Conservation (phyloP, 2,113 vertebrate species). For the Peromyscus leucopus region DNA sequence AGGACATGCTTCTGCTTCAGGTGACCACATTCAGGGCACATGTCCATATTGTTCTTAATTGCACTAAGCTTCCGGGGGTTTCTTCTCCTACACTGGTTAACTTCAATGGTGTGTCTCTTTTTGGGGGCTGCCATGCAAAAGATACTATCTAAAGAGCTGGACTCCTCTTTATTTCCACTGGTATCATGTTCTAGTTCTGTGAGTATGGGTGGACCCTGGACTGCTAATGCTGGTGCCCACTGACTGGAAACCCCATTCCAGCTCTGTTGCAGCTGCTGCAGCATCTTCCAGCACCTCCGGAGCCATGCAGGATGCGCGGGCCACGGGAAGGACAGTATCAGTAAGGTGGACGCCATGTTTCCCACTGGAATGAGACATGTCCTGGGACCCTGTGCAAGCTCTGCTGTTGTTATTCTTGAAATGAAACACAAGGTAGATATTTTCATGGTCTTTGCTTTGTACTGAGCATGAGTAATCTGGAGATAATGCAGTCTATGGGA, state of each 20-base stretch:
- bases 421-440: not conserved
- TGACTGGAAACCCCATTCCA: not conserved
- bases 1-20: conserved; percentile 95
- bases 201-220: conserved; percentile 85
- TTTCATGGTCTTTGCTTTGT: not conserved
- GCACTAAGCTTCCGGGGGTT: conserved; percentile 89
- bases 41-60: conserved; percentile 94
- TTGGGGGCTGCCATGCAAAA: conserved; percentile 98
- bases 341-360: fast-evolving
- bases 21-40: conserved; percentile 95
- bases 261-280: conserved; percentile 57
- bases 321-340: fast-evolving
- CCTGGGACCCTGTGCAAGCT: not conserved
- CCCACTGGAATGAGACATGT: fast-evolving
- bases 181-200: conserved; percentile 58
- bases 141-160: conserved; percentile 87
- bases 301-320: not conserved
- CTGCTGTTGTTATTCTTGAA: not conserved
- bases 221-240: conserved; percentile 87
- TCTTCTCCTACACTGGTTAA: conserved; percentile 95
- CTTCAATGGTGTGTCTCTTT: conserved; percentile 94
- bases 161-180: not conserved
- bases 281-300: conserved; percentile 56
- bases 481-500: not conserved
- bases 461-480: not conserved